Evolutionary conservation across 2,113 vertebrate species (phyloP), one percentile per base, ranked within the genome.

Genomic region (Lonchura striata): DNA sequence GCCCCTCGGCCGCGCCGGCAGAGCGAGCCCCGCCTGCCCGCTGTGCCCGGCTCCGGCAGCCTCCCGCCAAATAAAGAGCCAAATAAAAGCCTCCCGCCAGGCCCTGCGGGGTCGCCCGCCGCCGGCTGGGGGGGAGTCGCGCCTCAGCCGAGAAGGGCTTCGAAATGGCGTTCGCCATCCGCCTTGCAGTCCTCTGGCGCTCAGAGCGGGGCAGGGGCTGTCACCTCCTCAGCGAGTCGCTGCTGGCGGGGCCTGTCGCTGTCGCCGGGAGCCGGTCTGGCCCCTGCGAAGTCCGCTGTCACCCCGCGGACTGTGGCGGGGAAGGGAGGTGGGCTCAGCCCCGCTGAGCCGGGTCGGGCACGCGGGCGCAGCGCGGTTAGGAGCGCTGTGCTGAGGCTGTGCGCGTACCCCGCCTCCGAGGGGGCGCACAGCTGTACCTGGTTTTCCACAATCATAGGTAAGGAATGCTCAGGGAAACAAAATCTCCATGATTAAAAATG

Each of bases 351-450:
- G 83, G 33, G 20, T 9, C 23, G 42, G 20, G 65, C 37, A 16
- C 3, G 4, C 22, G 16, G 35, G 24, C 72, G 72, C 74, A 5
- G 86, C 16, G 44, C 50, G 21, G 0, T 1, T 6, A 0, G 7
- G 0, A 9, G 65, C 27, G 0, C 25, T 1, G 70, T 8, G 72
- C 37, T 8, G 77, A 3, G 59, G 28, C 53, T 2, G 59, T 16
- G 59, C 7, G 4, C 10, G 9, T 11, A 3, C 27, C 61, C 22
- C 2, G 46, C 35, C 24, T 3, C 46, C 15, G 24, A 14, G 52
- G 44, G 16, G 50, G 1, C 7, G 0, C 4, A 5, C 23, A 14
- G 22, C 57, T 41, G 15, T 22, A 10, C 19, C 15, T 17, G 0
- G 5, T 60, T 47, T 37, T 13, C 15, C 31, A 33, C 46, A 82